Conservation (phyloP, 2,888 invertebrate genomes). For the Drosophila macrospina region DNA sequence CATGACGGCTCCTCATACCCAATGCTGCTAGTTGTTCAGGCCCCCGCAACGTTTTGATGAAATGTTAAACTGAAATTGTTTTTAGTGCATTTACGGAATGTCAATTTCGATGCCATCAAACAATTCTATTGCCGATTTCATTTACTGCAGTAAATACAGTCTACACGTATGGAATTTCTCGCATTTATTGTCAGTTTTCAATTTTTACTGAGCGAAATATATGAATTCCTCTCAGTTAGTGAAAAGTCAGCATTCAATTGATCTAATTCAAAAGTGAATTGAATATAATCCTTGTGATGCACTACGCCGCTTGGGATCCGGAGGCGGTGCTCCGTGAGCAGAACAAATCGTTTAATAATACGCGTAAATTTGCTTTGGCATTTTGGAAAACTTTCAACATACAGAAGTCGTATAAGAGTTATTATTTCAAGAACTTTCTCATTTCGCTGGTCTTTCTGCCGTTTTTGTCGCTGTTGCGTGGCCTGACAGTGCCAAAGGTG, state of each 20-base stretch:
- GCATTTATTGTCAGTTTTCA: background rate
- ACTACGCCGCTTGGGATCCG: constrained; percentile 19
- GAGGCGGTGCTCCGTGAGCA: background rate
- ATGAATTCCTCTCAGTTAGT: background rate
- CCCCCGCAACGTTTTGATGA: constrained; percentile 22
- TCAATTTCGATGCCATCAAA: constrained; percentile 32
- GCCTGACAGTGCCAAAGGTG: background rate
- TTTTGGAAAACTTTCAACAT: constrained; percentile 23
- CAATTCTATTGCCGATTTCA: background rate
- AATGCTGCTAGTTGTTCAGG: constrained; percentile 32
- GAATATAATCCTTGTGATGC: constrained; percentile 3
- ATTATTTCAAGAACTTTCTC: constrained; percentile 5
- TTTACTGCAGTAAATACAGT: too few species aligned
- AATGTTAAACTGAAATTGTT: constrained; percentile 53
- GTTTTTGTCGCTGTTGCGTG: background rate
- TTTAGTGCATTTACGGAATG: constrained; percentile 49
- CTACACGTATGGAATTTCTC: too few species aligned
- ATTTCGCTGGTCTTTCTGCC: constrained; percentile 17
- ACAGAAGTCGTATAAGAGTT: constrained; percentile 6
- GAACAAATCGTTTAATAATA: constrained; percentile 9
- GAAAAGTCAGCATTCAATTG: background rate
- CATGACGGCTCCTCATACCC: constrained; percentile 67
- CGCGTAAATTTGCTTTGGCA: constrained; percentile 10
- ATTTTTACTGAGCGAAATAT: background rate
- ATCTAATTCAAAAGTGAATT: background rate